phyloP scores from a whole-genome alignment of 2,113 vertebrate genomes.

The Catharus minimus region DNA sequence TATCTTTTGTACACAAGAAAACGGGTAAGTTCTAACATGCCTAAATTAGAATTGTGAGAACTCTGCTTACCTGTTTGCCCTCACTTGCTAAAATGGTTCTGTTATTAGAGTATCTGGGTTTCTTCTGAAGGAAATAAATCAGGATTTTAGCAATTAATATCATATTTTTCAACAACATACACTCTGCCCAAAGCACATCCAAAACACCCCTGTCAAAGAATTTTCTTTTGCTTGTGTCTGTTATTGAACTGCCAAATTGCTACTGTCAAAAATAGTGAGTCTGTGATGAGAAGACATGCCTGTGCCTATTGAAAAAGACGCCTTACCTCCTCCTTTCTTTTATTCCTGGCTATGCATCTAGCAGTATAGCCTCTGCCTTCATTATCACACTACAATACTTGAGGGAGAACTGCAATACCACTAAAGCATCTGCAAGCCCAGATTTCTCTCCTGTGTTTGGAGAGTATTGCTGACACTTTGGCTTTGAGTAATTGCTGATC shows the following conservation, averaged over 20 bases:
- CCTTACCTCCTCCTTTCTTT: neutral
- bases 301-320: neutral
- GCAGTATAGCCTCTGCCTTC: neutral
- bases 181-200: conserved; percentile 2
- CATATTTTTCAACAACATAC: neutral
- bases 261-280: conserved; percentile 21
- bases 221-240: neutral
- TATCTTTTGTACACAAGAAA: neutral
- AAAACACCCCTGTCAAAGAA: conserved; percentile 7
- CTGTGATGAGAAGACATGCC: neutral
- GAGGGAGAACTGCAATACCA: neutral
- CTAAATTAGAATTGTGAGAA: neutral
- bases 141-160: neutral
- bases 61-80: neutral
- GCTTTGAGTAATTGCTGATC: conserved; percentile 20
- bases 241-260: conserved; percentile 22
- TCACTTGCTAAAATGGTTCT: neutral
- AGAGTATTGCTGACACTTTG: neutral
- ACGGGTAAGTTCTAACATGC: neutral
- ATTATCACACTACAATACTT: neutral
- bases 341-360: neutral
- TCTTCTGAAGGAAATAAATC: neutral
- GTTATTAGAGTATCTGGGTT: neutral
- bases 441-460: neutral
- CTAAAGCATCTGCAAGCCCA: conserved; percentile 24